These are phyloP conservation scores for Aphelinus certus DNA, from an alignment of 1,140 invertebrate species.

Conservation along the genomic window DNA sequence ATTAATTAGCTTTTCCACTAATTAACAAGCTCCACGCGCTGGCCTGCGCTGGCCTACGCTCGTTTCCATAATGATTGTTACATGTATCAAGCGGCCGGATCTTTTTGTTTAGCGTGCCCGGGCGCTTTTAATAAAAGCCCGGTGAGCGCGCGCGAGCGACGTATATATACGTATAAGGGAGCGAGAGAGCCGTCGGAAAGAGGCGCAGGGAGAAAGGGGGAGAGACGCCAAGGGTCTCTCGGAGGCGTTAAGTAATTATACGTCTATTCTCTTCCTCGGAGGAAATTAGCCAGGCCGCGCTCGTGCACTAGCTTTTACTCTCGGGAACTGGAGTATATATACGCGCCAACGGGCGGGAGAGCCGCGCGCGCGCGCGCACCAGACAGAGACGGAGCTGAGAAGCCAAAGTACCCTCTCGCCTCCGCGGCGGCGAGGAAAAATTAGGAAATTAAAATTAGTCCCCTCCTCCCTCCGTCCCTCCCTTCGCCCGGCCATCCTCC, in stretches of 20 bases:
- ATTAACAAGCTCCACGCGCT: too few relatives aligned
- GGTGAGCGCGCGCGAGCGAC: not conserved
- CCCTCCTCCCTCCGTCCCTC: slow-evolving; percentile 39
- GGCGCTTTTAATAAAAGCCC: slow-evolving; percentile 31
- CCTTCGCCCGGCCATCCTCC: slow-evolving; percentile 12
- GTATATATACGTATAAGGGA: not conserved
- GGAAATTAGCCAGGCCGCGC: slow-evolving; percentile 58
- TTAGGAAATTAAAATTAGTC: slow-evolving; percentile 67
- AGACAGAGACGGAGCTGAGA: slow-evolving; percentile 10
- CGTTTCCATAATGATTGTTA: too few relatives aligned
- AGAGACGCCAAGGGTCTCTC: slow-evolving; percentile 47
- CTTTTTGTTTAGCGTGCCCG: slow-evolving; percentile 45
- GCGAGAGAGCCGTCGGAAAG: not conserved
- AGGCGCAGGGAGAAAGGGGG: not conserved
- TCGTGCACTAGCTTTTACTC: slow-evolving; percentile 39
- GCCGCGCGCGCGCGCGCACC: slow-evolving; percentile 14
- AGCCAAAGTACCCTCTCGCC: slow-evolving; percentile 6
- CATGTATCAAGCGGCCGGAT: slow-evolving; percentile 31
- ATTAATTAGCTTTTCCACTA: too few relatives aligned
- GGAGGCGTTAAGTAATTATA: slow-evolving; percentile 66
- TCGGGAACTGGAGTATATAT: slow-evolving; percentile 32
- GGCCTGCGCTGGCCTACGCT: too few relatives aligned
- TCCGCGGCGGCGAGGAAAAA: slow-evolving; percentile 52
- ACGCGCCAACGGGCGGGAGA: not conserved
- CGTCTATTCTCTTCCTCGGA: slow-evolving; percentile 65